Evolutionary conservation across 2,797 vertebrate genomes (phyloP).

Genomic region (Morelia viridis): DNA sequence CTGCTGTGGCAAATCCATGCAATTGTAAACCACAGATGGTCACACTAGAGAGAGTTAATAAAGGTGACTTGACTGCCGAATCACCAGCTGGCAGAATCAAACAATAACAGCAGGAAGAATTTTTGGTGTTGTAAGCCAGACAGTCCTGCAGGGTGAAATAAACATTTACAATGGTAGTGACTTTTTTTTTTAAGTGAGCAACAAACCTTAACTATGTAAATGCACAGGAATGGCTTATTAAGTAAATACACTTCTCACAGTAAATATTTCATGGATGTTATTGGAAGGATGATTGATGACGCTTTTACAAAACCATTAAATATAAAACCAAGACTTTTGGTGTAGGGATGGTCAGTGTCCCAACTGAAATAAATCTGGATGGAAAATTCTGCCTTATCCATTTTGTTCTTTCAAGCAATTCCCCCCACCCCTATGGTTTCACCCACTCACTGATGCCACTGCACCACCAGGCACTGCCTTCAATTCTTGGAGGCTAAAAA

Average conservation of each 20-base stretch:
- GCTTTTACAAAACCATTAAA: background rate
- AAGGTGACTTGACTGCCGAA: background rate
- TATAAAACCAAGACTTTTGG: background rate
- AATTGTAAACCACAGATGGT: background rate
- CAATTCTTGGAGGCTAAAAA: background rate
- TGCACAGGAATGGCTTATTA: background rate
- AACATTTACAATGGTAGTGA: background rate
- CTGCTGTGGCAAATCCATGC: background rate
- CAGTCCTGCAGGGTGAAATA: rapidly evolving
- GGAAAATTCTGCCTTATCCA: background rate
- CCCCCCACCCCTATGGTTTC: background rate
- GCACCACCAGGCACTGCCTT: background rate
- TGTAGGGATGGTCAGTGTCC: background rate
- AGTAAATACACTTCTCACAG: background rate
- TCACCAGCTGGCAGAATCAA: background rate
- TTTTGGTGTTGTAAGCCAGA: background rate
- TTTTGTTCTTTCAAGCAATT: background rate
- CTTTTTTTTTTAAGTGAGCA: background rate
- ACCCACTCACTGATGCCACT: background rate
- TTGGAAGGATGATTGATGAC: background rate
- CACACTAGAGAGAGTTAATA: background rate
- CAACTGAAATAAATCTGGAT: background rate
- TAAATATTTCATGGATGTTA: background rate
- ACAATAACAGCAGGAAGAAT: background rate
- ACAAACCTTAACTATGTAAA: background rate